Percentiles rank a stretch among this genome's conserved stretches.
These are phyloP conservation scores for Coccyzus lansbergi DNA, from an alignment of 2,797 vertebrate genomes.

Conservation along the genomic window DNA sequence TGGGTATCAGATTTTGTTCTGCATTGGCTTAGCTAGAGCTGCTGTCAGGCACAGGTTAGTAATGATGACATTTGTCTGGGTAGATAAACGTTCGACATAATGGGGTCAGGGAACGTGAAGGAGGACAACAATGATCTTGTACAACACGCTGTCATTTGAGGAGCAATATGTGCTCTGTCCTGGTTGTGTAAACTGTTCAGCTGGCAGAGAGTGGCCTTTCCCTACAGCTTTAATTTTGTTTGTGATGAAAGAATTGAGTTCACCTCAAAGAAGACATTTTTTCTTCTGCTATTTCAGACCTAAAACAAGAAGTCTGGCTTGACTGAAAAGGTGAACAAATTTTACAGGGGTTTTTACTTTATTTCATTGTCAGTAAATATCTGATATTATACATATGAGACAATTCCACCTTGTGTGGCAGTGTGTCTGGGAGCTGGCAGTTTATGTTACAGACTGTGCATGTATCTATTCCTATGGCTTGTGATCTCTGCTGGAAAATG, in stretches of 20 bases:
- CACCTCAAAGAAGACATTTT: background rate
- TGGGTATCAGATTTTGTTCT: background rate
- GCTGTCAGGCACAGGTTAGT: conserved; percentile 13
- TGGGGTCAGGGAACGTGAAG: background rate
- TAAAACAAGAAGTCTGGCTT: background rate
- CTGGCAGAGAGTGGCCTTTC: background rate
- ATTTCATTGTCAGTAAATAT: background rate
- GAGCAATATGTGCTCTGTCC: background rate
- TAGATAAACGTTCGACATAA: background rate
- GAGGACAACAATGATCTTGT: background rate
- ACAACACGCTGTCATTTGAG: background rate
- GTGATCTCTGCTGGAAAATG: background rate
- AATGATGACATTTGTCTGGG: background rate
- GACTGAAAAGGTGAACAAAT: background rate
- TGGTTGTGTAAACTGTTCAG: background rate
- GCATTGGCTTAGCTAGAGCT: background rate
- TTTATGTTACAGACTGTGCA: background rate
- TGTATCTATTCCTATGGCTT: background rate
- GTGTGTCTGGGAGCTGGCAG: background rate
- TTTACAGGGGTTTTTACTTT: background rate
- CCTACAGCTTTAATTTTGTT: background rate
- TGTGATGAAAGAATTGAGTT: background rate
- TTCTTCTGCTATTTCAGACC: background rate
- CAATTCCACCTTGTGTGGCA: background rate
- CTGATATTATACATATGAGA: background rate